Conservation (phyloP, 2,113 vertebrate species). For the Isichthys henryi region DNA sequence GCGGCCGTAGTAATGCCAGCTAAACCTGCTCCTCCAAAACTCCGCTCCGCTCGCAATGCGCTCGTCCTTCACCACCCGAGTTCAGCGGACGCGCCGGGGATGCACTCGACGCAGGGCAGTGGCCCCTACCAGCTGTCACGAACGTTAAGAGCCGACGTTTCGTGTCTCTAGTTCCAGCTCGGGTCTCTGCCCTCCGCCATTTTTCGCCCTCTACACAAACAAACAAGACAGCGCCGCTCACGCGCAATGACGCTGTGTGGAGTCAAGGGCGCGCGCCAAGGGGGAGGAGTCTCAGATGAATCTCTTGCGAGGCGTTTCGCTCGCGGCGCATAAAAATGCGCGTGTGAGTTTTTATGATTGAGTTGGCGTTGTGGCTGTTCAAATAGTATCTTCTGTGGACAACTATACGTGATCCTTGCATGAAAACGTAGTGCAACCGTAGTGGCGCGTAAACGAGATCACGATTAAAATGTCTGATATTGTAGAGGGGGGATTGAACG, state of each 20-base stretch:
- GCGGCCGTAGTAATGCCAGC: constrained; percentile 4
- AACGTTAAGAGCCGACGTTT: constrained; percentile 39
- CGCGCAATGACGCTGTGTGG: constrained; percentile 9
- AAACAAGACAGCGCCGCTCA: constrained; percentile 58
- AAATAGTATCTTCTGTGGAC: neutral
- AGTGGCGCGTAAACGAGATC: neutral
- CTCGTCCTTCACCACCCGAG: neutral
- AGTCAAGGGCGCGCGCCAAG: constrained; percentile 9
- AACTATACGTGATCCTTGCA: neutral
- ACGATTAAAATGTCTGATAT: neutral
- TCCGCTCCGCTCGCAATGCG: neutral
- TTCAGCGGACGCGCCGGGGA: neutral
- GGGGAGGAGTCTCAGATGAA: neutral
- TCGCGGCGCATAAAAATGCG: neutral
- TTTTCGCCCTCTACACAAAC: constrained; percentile 68
- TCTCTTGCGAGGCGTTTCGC: neutral
- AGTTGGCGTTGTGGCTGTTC: neutral
- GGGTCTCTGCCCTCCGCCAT: constrained; percentile 67
- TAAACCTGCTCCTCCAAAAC: constrained; percentile 9
- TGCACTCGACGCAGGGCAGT: constrained; percentile 16
- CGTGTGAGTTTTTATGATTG: neutral
- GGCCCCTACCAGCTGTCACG: constrained; percentile 26
- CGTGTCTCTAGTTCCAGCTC: constrained; percentile 49
- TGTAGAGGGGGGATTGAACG: neutral
- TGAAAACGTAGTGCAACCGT: neutral